phyloP scores from a whole-genome alignment of 2,113 vertebrate species.

The Neotoma lepida region DNA sequence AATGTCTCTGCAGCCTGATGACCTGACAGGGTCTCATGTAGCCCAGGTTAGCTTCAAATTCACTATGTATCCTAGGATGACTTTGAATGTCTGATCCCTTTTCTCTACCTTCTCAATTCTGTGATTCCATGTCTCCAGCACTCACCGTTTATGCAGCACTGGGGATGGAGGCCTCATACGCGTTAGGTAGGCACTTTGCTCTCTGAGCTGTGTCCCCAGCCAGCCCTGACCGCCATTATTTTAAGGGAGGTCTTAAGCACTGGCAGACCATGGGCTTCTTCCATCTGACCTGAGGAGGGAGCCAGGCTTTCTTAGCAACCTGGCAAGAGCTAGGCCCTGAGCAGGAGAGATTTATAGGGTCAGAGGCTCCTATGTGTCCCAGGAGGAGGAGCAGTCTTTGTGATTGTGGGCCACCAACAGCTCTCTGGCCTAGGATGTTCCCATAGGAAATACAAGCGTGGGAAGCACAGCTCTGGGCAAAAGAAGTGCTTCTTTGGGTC shows the following conservation, averaged over 20 bases:
- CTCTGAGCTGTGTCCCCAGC: not conserved
- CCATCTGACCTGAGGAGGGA: not conserved
- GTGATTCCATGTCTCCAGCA: not conserved
- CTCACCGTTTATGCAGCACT: not conserved
- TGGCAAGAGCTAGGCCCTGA: not conserved
- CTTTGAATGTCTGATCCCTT: not conserved
- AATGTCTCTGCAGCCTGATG: not conserved
- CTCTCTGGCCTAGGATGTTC: conserved; percentile 46
- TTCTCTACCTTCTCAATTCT: not conserved
- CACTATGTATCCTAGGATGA: not conserved
- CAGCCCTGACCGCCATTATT: not conserved
- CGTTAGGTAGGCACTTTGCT: not conserved
- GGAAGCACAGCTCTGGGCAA: conserved; percentile 12
- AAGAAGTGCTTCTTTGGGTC: not conserved
- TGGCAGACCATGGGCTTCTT: not conserved
- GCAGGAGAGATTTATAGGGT: not conserved
- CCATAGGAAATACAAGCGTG: conserved; percentile 60
- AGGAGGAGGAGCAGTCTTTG: not conserved
- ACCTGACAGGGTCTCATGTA: not conserved
- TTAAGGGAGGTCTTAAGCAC: not conserved
- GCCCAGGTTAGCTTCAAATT: not conserved
- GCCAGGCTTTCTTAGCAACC: conserved; percentile 20
- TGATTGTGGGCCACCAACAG: not conserved
- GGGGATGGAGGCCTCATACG: not conserved
- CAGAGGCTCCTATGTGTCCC: not conserved